Base-by-base conservation (phyloP, 2,888 invertebrate species). In the Heliconius ethilla region DNA sequence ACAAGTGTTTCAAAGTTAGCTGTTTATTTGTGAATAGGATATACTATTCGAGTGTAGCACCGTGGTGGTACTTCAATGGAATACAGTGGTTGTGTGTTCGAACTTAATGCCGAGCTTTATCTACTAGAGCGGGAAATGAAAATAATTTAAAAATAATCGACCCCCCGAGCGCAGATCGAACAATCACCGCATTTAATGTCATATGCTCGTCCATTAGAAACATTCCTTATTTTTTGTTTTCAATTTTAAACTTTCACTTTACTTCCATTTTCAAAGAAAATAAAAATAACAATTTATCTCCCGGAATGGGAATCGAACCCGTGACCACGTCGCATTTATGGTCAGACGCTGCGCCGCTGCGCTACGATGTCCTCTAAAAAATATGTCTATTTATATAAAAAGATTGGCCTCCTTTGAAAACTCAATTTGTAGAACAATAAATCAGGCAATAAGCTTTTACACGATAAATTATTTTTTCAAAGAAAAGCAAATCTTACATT, bases 401-500 rank as follows among this genome's bases (percentile, higher is more conserved):
- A 27, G 22, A 51, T 70, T 22, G 70, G 29, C 27, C 51, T 51
- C 11, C 13, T 70, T 70, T 29, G 7, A 29, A 27, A 18, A 51
- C 18, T 29, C 33, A 70, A 45, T 70, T 70, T 70, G 45, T 40
- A 18, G 18, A 27, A 29, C 29, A 45, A 70, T 29, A 55, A 70
- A 70, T 70, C 70, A 55, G 51, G 25, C 40, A 29, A 29, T 7
- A 55, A 55, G 55, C 70, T 13, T 45, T 15, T 45, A 51, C 18
- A 40, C 22, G 55, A 55, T 29, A 55, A 70, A 70, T 70, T 29
- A 70, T 51, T 70, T 70, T 55, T n/a, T 11, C 67, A 67, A 70
- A 55, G 29, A 70, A 22, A 51, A 51, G 45, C 51, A 25, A 45
- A 55, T 22, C 13, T 13, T 70, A 11, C 11, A 33, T 29, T 70